phyloP scores from a whole-genome alignment of 2,888 invertebrate species.

The Dromius quadrimaculatus region DNA sequence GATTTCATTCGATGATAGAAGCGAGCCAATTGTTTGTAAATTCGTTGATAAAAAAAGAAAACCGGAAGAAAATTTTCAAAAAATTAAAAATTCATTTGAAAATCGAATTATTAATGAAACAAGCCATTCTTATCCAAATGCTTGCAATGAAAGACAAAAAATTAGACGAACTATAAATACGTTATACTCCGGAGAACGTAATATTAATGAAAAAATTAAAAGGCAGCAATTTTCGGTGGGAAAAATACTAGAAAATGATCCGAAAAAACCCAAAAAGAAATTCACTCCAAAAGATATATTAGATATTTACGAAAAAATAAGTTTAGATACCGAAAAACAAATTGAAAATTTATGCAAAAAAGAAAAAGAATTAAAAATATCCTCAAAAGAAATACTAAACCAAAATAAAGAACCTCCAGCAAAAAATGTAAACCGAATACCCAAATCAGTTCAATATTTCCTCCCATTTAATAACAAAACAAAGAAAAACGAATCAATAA shows the following conservation, averaged over 20 bases:
- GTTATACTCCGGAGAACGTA: constrained; percentile 4
- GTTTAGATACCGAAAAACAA: constrained; percentile 24
- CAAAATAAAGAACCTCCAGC: background rate
- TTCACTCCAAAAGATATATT: constrained; percentile 7
- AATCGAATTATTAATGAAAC: background rate
- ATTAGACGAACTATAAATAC: constrained; percentile 9
- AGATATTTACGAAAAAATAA: constrained; percentile 13
- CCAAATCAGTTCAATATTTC: background rate
- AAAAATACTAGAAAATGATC: too few relatives aligned
- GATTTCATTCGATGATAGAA: background rate
- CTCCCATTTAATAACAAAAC: background rate
- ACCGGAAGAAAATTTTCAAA: background rate
- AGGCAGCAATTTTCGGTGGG: too few relatives aligned
- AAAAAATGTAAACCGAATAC: background rate
- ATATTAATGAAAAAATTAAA: constrained; percentile 3
- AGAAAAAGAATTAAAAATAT: background rate
- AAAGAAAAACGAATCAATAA: background rate
- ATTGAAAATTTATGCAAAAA: constrained; percentile 15
- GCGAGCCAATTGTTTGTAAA: constrained; percentile 1
- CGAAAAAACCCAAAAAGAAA: background rate
- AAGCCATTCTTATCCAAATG: background rate
- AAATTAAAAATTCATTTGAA: constrained; percentile 6
- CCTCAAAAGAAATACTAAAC: background rate
- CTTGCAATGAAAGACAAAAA: constrained; percentile 1
- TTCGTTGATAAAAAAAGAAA: constrained; percentile 24